A percentile compares a stretch with the other conserved stretches of the same genome.
These are phyloP conservation scores for Ceramica pisi DNA, from an alignment of 2,888 invertebrate species.

Conservation along the genomic window DNA sequence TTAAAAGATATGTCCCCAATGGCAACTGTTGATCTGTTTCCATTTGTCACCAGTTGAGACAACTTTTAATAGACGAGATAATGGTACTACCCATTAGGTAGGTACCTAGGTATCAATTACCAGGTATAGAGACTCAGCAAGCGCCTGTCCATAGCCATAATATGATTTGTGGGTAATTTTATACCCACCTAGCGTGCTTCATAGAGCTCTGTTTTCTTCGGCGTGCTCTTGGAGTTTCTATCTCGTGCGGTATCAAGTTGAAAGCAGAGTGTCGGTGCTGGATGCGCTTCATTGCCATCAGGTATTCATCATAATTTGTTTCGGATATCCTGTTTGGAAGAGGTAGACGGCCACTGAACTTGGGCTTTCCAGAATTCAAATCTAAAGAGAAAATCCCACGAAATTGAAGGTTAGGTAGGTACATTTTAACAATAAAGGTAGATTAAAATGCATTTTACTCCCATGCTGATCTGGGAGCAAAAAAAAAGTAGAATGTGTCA, in stretches of 20 bases:
- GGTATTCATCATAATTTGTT: slow-evolving; percentile 75
- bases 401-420: not conserved
- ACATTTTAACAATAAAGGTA: too few species aligned
- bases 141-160: not conserved
- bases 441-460: not conserved
- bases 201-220: slow-evolving; percentile 60
- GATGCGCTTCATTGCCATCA: slow-evolving; percentile 78
- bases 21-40: too few species aligned
- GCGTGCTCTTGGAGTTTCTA: slow-evolving; percentile 73
- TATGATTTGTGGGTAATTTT: not conserved
- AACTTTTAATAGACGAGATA: too few species aligned
- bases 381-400: slow-evolving; percentile 2
- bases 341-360: slow-evolving; percentile 4
- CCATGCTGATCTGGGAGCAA: too few species aligned
- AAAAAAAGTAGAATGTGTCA: too few species aligned
- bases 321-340: slow-evolving; percentile 35
- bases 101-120: not conserved
- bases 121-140: too few species aligned
- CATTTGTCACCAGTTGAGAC: too few species aligned
- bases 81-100: not conserved
- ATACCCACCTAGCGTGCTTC: slow-evolving; percentile 47
- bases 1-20: too few species aligned
- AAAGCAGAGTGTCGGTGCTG: slow-evolving; percentile 65
- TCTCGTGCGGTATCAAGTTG: slow-evolving; percentile 51
- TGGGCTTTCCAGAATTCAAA: not conserved